A percentile compares a stretch with the other conserved stretches of the same genome.
These are phyloP conservation scores for Eulemur mongoz DNA, from an alignment of 2,797 vertebrate genomes.

Conservation along the genomic window DNA sequence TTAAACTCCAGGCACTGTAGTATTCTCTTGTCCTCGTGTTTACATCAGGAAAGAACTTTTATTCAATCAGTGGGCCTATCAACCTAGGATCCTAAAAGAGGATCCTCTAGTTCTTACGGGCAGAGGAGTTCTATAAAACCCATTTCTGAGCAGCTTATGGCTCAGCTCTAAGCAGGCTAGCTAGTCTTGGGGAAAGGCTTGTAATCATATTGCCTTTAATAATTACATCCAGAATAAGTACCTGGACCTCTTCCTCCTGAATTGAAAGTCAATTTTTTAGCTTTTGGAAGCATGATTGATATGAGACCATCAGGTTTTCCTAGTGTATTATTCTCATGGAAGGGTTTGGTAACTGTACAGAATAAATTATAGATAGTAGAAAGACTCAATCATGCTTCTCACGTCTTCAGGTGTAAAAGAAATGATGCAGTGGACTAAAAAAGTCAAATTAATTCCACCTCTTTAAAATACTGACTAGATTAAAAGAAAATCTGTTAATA, in stretches of 20 bases:
- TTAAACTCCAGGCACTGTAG: not conserved
- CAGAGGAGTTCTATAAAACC: constrained; percentile 1
- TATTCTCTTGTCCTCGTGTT: not conserved
- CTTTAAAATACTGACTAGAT: not conserved
- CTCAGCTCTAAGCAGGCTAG: not conserved
- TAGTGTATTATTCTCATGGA: not conserved
- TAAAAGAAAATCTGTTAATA: constrained; percentile 22
- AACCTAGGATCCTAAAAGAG: not conserved
- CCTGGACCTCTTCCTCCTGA: not conserved
- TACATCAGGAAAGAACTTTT: not conserved
- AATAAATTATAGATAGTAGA: not conserved
- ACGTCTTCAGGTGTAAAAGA: not conserved
- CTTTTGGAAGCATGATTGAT: not conserved
- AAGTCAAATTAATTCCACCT: not conserved
- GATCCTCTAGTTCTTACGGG: not conserved
- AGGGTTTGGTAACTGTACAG: not conserved
- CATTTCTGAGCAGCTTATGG: not conserved
- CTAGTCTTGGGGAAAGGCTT: constrained; percentile 9
- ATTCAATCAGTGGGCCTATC: not conserved
- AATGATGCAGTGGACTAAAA: not conserved
- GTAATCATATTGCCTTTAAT: constrained; percentile 10
- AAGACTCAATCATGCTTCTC: not conserved
- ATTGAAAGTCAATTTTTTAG: constrained; percentile 11
- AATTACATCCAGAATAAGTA: constrained; percentile 14
- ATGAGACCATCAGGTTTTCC: not conserved